Conservation (phyloP, 2,797 vertebrate species). For the Argyrosomus regius region DNA sequence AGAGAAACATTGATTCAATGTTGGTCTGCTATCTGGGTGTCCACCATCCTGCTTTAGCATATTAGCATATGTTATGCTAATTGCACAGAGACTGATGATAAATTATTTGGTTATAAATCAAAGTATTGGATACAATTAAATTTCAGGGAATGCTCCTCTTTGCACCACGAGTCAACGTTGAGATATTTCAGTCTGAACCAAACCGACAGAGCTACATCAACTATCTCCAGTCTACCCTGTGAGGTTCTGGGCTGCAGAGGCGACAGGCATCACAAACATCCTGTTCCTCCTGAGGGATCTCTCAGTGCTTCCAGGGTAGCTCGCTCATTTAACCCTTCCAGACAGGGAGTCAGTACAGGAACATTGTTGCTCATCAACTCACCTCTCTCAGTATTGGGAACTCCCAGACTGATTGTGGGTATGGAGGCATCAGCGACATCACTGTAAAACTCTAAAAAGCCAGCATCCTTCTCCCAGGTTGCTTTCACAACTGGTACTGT, state of each 20-base stretch:
- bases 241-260: background rate
- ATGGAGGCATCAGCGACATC: conserved; percentile 87
- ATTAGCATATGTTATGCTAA: no score
- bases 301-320: background rate
- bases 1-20: no score
- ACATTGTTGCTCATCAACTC: conserved; percentile 44
- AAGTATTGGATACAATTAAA: no score
- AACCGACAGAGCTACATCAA: background rate
- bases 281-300: background rate
- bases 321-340: background rate
- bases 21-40: no score
- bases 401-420: conserved; percentile 89
- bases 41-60: no score
- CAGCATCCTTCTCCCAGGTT: conserved; percentile 90
- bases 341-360: background rate
- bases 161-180: background rate
- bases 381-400: conserved; percentile 95
- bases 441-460: conserved; percentile 91
- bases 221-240: background rate
- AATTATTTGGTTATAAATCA: background rate
- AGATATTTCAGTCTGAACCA: background rate
- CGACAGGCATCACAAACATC: background rate
- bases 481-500: conserved; percentile 93
- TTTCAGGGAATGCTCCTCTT: no score
- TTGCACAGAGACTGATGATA: no score